A percentile compares a stretch with the other conserved stretches of the same genome.
Conservation (phyloP, 2,888 invertebrate species). For the Ennomos quercinarius region DNA sequence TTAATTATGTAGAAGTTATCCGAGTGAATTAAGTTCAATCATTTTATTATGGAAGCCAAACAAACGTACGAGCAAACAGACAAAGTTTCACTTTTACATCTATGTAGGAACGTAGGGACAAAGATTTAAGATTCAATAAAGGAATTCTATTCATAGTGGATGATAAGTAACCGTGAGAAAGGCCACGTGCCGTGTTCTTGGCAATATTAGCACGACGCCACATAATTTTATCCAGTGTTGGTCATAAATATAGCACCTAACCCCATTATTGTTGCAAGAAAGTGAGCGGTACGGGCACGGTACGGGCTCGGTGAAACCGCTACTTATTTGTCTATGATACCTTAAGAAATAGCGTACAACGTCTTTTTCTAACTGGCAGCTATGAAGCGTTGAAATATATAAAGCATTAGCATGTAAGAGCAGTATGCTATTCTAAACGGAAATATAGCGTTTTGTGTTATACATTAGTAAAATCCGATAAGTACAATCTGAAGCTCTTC, state of each 20-base stretch:
- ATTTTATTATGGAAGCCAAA: too few species aligned
- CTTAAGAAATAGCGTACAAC: slow-evolving; percentile 34
- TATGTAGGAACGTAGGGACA: too few species aligned
- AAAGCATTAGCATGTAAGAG: slow-evolving; percentile 1
- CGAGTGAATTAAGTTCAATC: too few species aligned
- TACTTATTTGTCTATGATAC: slow-evolving; percentile 37
- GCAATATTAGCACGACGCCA: slow-evolving; percentile 66
- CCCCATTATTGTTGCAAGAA: slow-evolving; percentile 64
- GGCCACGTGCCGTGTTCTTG: slow-evolving; percentile 59
- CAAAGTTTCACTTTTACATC: too few species aligned
- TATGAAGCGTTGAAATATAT: slow-evolving; percentile 19
- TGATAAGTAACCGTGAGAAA: slow-evolving; percentile 57
- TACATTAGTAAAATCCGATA: too few species aligned
- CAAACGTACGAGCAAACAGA: too few species aligned
- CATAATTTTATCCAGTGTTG: slow-evolving; percentile 71
- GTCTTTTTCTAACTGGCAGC: slow-evolving; percentile 22
- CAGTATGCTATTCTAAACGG: neutral
- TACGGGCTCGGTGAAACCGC: slow-evolving; percentile 40
- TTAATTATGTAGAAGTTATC: too few species aligned
- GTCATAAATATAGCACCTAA: slow-evolving; percentile 65
- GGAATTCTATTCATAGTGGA: slow-evolving; percentile 43
- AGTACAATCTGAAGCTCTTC: too few species aligned
- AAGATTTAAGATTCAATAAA: slow-evolving; percentile 29
- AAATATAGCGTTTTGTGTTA: too few species aligned
- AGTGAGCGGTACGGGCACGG: slow-evolving; percentile 48